Percentiles rank a stretch among this genome's conserved stretches.
Evolutionary conservation across 2,797 vertebrate species (phyloP).

Genomic region (Oryzias dopingdopingensis): DNA sequence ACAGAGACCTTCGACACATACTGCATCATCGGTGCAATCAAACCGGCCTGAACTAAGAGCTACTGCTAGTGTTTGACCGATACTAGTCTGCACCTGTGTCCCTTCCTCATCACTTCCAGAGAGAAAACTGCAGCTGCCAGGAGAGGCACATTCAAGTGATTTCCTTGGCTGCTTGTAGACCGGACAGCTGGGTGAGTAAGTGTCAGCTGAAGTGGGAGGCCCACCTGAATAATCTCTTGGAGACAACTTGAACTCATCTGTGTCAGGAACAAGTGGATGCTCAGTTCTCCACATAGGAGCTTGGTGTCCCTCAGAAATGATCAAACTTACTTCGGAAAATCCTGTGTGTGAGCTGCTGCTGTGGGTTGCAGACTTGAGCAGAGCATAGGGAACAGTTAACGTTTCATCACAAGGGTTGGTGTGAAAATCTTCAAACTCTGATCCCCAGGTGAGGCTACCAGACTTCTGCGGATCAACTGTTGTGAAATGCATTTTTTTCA

Average conservation of each 20-base stretch:
- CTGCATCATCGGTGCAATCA: conserved; percentile 43
- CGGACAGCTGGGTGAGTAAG: conserved; percentile 33
- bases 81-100: conserved; percentile 30
- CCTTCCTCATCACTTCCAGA: conserved; percentile 23
- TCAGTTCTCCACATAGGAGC: conserved; percentile 32
- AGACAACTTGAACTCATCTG: conserved; percentile 36
- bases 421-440: conserved; percentile 9
- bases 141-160: conserved; percentile 44
- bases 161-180: conserved; percentile 41
- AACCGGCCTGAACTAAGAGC: conserved; percentile 23
- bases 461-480: conserved; percentile 1
- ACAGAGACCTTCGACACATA: conserved; percentile 18
- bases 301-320: conserved; percentile 19
- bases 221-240: conserved; percentile 27
- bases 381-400: conserved; percentile 4
- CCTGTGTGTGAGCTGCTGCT: not conserved
- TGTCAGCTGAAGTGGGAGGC: conserved; percentile 18
- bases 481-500: conserved; percentile 12
- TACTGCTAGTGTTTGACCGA: conserved; percentile 32
- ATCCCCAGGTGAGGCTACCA: not conserved
- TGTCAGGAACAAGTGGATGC: conserved; percentile 29
- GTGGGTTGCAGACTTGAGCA: conserved; percentile 6
- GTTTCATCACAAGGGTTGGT: conserved; percentile 4
- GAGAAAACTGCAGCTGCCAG: conserved; percentile 16
- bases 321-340: conserved; percentile 14